A percentile compares a stretch with the other conserved stretches of the same genome.
Evolutionary conservation across 2,888 invertebrate species (phyloP).

Genomic region (Parnassius glacialis): DNA sequence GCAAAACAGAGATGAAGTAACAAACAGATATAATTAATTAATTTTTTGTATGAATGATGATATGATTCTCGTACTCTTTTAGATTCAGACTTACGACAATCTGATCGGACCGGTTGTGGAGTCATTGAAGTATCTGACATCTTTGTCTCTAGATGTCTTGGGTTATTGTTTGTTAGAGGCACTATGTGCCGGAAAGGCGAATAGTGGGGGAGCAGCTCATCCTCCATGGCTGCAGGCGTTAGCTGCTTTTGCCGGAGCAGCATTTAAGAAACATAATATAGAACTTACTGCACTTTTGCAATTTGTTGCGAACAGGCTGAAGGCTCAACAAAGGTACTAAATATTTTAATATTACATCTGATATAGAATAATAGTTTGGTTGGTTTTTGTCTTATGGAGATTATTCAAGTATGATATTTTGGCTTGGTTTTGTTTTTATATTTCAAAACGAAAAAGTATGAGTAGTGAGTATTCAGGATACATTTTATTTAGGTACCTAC

Average conservation of each 20-base stretch:
- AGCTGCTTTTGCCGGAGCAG: slow-evolving; percentile 96
- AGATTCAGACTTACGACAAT: slow-evolving; percentile 97
- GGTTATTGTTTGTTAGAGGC: slow-evolving; percentile 98
- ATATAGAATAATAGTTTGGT: neutral
- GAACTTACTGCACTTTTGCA: slow-evolving; percentile 97
- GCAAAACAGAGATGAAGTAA: no score
- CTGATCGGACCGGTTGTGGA: slow-evolving; percentile 98
- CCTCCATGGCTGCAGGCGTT: slow-evolving; percentile 97
- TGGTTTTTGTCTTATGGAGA: no score
- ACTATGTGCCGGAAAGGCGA: slow-evolving; percentile 77
- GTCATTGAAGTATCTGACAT: slow-evolving; percentile 96
- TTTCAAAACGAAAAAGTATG: no score
- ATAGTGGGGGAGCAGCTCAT: slow-evolving; percentile 89
- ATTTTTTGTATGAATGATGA: neutral
- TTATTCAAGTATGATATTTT: no score
- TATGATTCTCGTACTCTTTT: slow-evolving; percentile 65
- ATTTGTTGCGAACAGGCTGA: slow-evolving; percentile 98
- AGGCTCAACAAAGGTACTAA: slow-evolving; percentile 93
- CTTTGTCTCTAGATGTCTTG: slow-evolving; percentile 96
- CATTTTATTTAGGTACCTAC: no score
- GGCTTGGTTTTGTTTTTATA: no score
- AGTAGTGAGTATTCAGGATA: no score
- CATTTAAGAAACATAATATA: slow-evolving; percentile 98
- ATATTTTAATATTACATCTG: neutral
- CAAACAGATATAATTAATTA: no score